Conservation (phyloP, 2,888 invertebrate genomes). For the Pocota personata region DNA sequence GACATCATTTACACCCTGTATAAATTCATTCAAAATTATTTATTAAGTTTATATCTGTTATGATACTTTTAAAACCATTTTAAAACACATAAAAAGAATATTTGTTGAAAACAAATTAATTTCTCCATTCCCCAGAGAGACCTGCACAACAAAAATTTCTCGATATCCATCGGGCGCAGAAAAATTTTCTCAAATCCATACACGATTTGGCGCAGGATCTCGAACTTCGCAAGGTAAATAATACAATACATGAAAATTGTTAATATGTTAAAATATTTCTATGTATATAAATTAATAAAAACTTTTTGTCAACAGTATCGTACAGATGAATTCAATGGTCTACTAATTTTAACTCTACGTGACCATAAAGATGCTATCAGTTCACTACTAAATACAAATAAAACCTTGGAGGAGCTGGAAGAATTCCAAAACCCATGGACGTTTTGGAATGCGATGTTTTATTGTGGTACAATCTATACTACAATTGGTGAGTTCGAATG, state of each 20-base stretch:
- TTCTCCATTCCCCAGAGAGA: constrained; percentile 71
- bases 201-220: constrained; percentile 80
- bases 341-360: constrained; percentile 83
- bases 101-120: background rate
- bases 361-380: constrained; percentile 84
- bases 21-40: no score
- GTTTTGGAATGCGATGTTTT: constrained; percentile 94
- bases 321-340: constrained; percentile 83
- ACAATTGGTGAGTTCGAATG: constrained; percentile 90
- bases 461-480: constrained; percentile 93
- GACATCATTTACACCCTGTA: no score
- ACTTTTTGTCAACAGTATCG: constrained; percentile 57
- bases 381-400: constrained; percentile 76
- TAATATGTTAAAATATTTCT: background rate
- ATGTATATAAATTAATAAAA: background rate
- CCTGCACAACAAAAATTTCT: constrained; percentile 69
- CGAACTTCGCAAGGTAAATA: constrained; percentile 78
- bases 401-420: constrained; percentile 76
- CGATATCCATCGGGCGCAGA: constrained; percentile 75
- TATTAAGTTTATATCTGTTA: no score
- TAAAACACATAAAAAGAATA: background rate
- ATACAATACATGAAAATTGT: background rate
- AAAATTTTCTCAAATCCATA: constrained; percentile 78
- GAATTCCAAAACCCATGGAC: constrained; percentile 87
- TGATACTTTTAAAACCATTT: no score